Conservation (phyloP, 1,140 invertebrate genomes). For the Leptoteleia sp. region DNA sequence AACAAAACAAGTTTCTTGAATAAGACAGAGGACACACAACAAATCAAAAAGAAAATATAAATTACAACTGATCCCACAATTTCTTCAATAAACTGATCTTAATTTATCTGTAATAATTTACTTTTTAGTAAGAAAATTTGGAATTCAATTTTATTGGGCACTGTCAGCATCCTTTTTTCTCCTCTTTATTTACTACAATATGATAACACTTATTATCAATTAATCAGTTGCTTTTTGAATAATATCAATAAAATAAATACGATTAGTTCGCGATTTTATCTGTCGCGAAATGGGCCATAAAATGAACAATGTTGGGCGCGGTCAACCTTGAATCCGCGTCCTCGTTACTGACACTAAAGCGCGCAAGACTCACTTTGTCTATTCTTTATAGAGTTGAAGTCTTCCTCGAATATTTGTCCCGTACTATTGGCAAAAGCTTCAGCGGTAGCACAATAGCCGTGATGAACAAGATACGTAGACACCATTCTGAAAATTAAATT, state of each 20-base stretch:
- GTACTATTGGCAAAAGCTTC: slow-evolving; percentile 97
- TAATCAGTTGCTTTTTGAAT: slow-evolving; percentile 5
- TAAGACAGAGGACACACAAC: no score
- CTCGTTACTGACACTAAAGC: slow-evolving; percentile 33
- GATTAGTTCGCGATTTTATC: slow-evolving; percentile 38
- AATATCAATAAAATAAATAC: slow-evolving; percentile 28
- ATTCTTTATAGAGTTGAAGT: slow-evolving; percentile 97
- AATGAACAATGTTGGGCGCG: slow-evolving; percentile 37
- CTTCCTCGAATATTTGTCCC: slow-evolving; percentile 94
- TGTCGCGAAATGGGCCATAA: slow-evolving; percentile 34
- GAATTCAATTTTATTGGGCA: no score
- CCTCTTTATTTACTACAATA: no score
- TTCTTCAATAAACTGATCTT: no score
- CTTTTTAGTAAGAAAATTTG: no score
- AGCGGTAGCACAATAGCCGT: slow-evolving; percentile 97
- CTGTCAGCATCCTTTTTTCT: no score
- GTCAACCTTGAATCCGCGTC: slow-evolving; percentile 47
- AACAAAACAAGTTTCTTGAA: no score
- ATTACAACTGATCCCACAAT: no score
- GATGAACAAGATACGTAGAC: slow-evolving; percentile 97
- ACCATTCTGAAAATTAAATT: slow-evolving; percentile 89
- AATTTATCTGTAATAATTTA: no score
- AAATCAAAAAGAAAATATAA: no score
- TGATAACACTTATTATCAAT: background rate
- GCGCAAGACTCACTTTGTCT: slow-evolving; percentile 91